phyloP scores from a whole-genome alignment of 2,113 vertebrate genomes.

The Pangasianodon gigas region DNA sequence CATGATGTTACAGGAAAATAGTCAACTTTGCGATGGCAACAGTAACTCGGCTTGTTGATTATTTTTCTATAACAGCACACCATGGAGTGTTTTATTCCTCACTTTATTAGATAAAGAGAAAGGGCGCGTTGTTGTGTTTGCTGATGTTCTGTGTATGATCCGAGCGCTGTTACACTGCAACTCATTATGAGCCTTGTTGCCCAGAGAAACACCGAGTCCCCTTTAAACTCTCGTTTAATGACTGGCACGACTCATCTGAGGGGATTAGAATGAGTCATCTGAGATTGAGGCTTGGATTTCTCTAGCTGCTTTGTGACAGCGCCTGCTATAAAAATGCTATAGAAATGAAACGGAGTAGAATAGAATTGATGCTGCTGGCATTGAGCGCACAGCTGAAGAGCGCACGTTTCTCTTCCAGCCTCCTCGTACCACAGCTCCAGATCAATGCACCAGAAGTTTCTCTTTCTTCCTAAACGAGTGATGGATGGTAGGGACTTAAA shows the following conservation, averaged over 20 bases:
- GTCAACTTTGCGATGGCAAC: too few relatives aligned
- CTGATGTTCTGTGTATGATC: not conserved
- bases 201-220: not conserved
- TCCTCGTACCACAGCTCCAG: not conserved
- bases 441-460: conserved; percentile 9
- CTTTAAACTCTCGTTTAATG: not conserved
- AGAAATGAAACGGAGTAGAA: not conserved
- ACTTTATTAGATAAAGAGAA: not conserved
- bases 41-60: not conserved
- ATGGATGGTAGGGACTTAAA: not conserved
- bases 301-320: not conserved
- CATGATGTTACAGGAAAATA: too few relatives aligned
- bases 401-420: not conserved
- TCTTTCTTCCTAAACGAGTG: not conserved
- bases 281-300: not conserved
- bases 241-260: not conserved
- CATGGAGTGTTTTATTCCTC: not conserved
- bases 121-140: not conserved
- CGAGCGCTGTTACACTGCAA: not conserved
- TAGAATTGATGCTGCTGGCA: not conserved
- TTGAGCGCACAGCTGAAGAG: not conserved
- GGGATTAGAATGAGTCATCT: not conserved
- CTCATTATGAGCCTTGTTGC: not conserved
- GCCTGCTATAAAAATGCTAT: not conserved
- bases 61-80: not conserved